Base-by-base conservation (phyloP, 2,113 vertebrate species). In the Platycercus adscitus region DNA sequence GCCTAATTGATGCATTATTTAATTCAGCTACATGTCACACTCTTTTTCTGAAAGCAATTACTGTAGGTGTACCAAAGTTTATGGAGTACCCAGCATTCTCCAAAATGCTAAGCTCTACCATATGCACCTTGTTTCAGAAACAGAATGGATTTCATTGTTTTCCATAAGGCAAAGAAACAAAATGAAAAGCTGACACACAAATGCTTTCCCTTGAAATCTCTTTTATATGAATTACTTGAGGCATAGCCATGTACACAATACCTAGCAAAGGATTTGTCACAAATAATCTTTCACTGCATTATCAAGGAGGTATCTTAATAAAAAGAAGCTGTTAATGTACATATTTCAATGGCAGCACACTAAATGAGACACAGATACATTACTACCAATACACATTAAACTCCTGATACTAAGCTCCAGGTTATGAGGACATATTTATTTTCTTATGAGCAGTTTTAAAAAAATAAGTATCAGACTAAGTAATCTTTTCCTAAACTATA, bases 1-100 rank as follows among this genome's bases (percentile, higher is more conserved):
- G 11, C 14, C 96, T 93, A 87, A 46, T 64, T 92, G 37, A 65
- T 69, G 73, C 41, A 96, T 94, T 95, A 75, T 26, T 73, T 94
- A 92, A 94, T 91, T 96, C 73, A 89, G 53, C 41, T 44, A 29
- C 25, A 60, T 25, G 43, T 24, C 66, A 90, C 9, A 47, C 21
- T 71, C 13, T 43, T 41, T 41, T 89, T 83, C 66, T 63, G 33
- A 93, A 91, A 83, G 71, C 23, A 90, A 88, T 90, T 89, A 50
- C 28, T 77, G 26, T 44, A 44, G 23, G 12, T 21, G 69, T 70
- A 93, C 82, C 75, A 63, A 90, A 72, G 88, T 68, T 92, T 90
- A 88, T 86, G 76, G 64, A 94, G 95, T 63, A 31, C 7, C 8
- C 19, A 56, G 43, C 5, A 0, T 39, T 75, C 46, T 91, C 79